Conservation (phyloP, 2,888 invertebrate genomes). For the Dendrolimus pini region DNA sequence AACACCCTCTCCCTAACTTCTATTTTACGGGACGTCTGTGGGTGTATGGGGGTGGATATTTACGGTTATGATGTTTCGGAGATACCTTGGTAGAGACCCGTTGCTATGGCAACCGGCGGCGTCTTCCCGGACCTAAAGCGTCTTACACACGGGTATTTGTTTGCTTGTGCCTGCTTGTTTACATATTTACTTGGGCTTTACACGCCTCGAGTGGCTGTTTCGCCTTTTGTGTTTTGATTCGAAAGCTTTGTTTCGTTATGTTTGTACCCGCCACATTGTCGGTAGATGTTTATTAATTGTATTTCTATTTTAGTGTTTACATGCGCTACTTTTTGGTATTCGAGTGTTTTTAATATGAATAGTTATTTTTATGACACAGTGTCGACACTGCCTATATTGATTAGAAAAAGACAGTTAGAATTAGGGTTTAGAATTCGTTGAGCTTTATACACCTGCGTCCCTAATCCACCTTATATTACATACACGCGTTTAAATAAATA, state of each 20-base stretch:
- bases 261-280: neutral
- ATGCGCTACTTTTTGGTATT: neutral
- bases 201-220: neutral
- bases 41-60: slow-evolving; percentile 27
- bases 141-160: too few relatives aligned
- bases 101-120: slow-evolving; percentile 42
- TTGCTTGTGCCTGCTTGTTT: neutral
- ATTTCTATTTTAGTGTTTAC: neutral
- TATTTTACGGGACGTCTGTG: slow-evolving; percentile 21
- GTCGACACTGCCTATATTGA: too few relatives aligned
- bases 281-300: neutral
- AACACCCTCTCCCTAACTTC: slow-evolving; percentile 19
- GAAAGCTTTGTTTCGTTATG: neutral
- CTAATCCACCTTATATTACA: too few relatives aligned
- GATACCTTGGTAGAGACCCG: slow-evolving; percentile 27
- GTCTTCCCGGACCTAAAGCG: slow-evolving; percentile 12
- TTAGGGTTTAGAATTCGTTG: too few relatives aligned
- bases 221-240: neutral
- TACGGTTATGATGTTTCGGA: slow-evolving; percentile 31
- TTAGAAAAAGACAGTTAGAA: too few relatives aligned
- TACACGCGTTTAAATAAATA: too few relatives aligned
- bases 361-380: too few relatives aligned
- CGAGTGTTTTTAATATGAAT: too few relatives aligned
- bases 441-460: too few relatives aligned
- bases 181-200: neutral